Evolutionary conservation across 2,888 invertebrate species (phyloP).

Genomic region (Gortyna flavago): DNA sequence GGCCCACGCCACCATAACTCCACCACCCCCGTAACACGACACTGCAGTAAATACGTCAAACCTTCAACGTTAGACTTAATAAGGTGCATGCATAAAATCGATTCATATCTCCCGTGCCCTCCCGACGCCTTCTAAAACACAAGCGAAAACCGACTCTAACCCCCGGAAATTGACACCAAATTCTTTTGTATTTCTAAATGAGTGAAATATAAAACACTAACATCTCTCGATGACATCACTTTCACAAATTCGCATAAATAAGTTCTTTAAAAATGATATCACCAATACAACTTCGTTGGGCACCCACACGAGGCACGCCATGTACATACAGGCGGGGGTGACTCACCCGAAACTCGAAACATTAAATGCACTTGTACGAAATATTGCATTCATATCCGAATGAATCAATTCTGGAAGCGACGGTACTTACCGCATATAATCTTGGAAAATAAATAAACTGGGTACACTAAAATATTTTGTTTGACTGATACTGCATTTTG

Average conservation of each 20-base stretch:
- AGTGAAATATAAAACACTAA: conserved; percentile 25
- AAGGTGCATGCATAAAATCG: conserved; percentile 65
- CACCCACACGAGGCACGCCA: conserved; percentile 71
- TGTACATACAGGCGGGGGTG: conserved; percentile 69
- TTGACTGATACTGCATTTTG: background rate
- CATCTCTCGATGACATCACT: conserved; percentile 71
- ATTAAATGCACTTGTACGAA: conserved; percentile 79
- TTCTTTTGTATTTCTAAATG: conserved; percentile 23
- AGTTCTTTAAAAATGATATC: conserved; percentile 76
- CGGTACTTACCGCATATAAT: conserved; percentile 6
- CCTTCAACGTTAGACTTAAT: conserved; percentile 68
- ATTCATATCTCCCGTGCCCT: conserved; percentile 51
- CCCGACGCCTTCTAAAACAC: conserved; percentile 24
- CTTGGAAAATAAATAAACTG: background rate
- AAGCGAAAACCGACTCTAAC: conserved; percentile 47
- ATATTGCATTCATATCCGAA: conserved; percentile 64
- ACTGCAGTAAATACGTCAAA: conserved; percentile 67
- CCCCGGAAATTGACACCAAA: conserved; percentile 9
- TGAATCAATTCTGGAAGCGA: conserved; percentile 67
- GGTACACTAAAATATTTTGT: background rate
- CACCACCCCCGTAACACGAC: conserved; percentile 65
- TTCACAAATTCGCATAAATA: conserved; percentile 65
- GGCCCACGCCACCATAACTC: conserved; percentile 68
- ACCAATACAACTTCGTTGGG: conserved; percentile 64
- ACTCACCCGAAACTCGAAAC: conserved; percentile 73